Conservation (phyloP, 2,888 invertebrate genomes). For the Ptychoptera albimana region DNA sequence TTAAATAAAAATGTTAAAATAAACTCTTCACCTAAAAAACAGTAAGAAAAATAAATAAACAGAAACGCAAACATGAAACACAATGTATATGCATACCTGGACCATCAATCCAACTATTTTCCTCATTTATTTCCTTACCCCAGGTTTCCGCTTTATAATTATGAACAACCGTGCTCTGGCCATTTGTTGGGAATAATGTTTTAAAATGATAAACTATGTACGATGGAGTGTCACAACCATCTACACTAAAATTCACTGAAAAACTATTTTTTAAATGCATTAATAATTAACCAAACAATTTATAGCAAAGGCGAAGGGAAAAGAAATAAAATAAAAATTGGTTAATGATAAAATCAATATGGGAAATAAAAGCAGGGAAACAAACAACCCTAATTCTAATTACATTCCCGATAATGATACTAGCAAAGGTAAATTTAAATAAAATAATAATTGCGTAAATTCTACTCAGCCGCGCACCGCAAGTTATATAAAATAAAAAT, state of each 20-base stretch:
- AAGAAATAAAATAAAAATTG: no score
- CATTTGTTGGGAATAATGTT: constrained; percentile 10
- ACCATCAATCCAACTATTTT: constrained; percentile 22
- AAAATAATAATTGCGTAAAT: no score
- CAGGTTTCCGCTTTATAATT: constrained; percentile 18
- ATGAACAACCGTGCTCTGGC: constrained; percentile 17
- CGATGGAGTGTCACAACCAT: constrained; percentile 17
- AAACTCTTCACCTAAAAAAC: constrained; percentile 24
- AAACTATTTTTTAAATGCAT: constrained; percentile 15
- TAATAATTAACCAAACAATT: no score
- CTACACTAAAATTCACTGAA: constrained; percentile 27
- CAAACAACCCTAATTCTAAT: no score
- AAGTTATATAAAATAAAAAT: no score
- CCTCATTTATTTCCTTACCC: constrained; percentile 7
- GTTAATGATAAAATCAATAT: no score
- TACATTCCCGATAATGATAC: no score
- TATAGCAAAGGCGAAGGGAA: no score
- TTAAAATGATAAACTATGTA: constrained; percentile 27
- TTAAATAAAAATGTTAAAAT: constrained; percentile 20
- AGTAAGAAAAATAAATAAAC: constrained; percentile 14
- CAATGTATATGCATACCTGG: constrained; percentile 20
- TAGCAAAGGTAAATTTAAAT: no score
- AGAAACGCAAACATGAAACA: no score
- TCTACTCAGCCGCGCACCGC: no score
- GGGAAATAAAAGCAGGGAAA: no score